phyloP scores from a whole-genome alignment of 2,888 invertebrate species.

The Falcaria lacertinaria region DNA sequence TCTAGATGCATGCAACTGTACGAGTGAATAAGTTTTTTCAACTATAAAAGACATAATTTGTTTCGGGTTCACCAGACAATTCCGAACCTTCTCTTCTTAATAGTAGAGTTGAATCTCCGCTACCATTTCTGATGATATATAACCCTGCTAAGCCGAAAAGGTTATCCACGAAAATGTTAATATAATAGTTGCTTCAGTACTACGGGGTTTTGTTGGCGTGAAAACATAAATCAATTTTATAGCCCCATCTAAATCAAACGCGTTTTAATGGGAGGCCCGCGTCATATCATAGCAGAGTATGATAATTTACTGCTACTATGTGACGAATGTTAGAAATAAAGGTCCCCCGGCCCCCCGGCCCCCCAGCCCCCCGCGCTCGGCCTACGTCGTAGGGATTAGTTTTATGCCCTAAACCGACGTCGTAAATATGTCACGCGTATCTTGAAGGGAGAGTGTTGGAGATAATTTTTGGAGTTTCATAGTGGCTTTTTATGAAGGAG shows the following conservation, averaged over 20 bases:
- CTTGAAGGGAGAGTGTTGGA: conserved; percentile 57
- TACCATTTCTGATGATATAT: conserved; percentile 32
- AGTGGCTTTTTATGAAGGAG: conserved; percentile 17
- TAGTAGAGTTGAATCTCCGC: conserved; percentile 24
- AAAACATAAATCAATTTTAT: conserved; percentile 81
- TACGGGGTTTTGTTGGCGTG: conserved; percentile 79
- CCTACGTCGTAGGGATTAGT: conserved; percentile 63
- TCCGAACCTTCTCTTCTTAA: conserved; percentile 9
- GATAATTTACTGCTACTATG: conserved; percentile 80
- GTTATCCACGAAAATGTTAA: conserved; percentile 80
- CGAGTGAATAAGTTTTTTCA: conserved; percentile 72
- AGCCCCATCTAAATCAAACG: conserved; percentile 81
- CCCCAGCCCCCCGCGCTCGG: conserved; percentile 19
- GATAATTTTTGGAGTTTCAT: conserved; percentile 76
- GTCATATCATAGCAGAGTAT: conserved; percentile 80
- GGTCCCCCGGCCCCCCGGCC: conserved; percentile 53
- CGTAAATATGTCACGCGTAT: conserved; percentile 77
- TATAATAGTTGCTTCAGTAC: conserved; percentile 79
- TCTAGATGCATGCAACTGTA: conserved; percentile 61
- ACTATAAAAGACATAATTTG: conserved; percentile 69
- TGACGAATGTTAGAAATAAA: conserved; percentile 81
- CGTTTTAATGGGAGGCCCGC: conserved; percentile 81
- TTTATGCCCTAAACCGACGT: conserved; percentile 72
- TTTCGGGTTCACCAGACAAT: conserved; percentile 16
- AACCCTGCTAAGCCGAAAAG: conserved; percentile 60